Conservation (phyloP, 2,797 vertebrate genomes). For the Brotula barbata region DNA sequence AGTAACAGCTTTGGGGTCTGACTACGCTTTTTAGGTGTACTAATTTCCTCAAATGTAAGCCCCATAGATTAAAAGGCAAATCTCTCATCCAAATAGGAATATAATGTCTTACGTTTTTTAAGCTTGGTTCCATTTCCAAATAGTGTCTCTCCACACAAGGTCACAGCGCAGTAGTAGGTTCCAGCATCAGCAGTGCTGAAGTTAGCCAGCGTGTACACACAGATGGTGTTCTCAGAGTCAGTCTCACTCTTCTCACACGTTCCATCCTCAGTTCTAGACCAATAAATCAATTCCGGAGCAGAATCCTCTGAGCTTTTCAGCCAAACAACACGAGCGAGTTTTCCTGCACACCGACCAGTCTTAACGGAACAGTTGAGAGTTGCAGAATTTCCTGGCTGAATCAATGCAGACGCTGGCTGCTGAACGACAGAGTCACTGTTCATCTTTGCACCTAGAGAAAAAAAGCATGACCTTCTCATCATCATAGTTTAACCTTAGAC, state of each 20-base stretch:
- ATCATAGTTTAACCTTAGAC: too few species aligned
- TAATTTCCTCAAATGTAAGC: too few species aligned
- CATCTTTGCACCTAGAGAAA: slow-evolving; percentile 12
- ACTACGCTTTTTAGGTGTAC: too few species aligned
- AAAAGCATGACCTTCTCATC: slow-evolving; percentile 1
- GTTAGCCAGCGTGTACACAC: slow-evolving; percentile 37
- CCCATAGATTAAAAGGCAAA: too few species aligned
- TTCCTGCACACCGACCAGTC: slow-evolving; percentile 37
- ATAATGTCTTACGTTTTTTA: too few species aligned
- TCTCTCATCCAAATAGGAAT: too few species aligned
- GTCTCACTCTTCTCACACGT: neutral
- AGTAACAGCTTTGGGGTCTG: too few species aligned
- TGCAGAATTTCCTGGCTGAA: slow-evolving; percentile 41
- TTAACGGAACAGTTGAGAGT: slow-evolving; percentile 52
- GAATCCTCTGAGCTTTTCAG: slow-evolving; percentile 28
- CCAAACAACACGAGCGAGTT: slow-evolving; percentile 36
- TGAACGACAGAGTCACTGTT: slow-evolving; percentile 28
- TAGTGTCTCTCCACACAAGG: slow-evolving; percentile 49
- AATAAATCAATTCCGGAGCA: slow-evolving; percentile 34
- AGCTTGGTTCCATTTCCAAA: slow-evolving; percentile 39
- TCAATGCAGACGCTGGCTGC: slow-evolving; percentile 8
- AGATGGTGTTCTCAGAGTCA: slow-evolving; percentile 20
- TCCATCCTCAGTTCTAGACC: neutral
- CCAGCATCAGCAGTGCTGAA: slow-evolving; percentile 31
- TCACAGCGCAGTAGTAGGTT: too few species aligned